Base-by-base conservation (phyloP, 2,888 invertebrate species). In the Papilio protenor region DNA sequence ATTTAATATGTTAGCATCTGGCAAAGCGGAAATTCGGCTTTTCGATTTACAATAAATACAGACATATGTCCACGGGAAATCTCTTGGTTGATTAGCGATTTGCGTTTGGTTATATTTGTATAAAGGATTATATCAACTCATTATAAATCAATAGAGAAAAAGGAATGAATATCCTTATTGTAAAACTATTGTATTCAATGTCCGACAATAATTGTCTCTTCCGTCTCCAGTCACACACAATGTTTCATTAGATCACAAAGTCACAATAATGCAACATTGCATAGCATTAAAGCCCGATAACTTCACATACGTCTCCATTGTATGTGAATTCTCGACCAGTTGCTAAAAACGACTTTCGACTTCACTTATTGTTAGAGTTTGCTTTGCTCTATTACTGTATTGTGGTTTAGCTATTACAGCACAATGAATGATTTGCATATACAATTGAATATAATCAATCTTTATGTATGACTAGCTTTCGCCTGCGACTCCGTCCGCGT, bases 1-100 rank as follows among this genome's bases (percentile, higher is more conserved):
- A 75, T 75, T 66, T 75, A 75, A 66, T 66, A 75, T 66, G 40
- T 33, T 27, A 66, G 55, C 75, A 40, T 75, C 66, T 75, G 66
- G 33, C n/a, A 12, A 66, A 55, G 21, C 52, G 75, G 75, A 75
- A 40, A 66, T 52, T 33, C 14, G 40, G 21, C 6, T 55, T 75
- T 75, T 66, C 52, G 49, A 47, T 74, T 10, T 45, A 10, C 73
- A 73, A 27, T 66, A 66, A 66, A 66, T n/a, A 40, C 40, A 64
- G 18, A 66, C 40, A 40, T 66, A 40, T 11, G n/a, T 8, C 8
- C 0, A 33, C n/a, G 18, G 33, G 16, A 33, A 33, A 64, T 64
- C 61, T 61, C 16, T 61, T 57, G n/a, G 16, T 61, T 61, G 23
- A 59, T 57, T 59, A 55, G n/a, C 52, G 52, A 18, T 27, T 27